These are phyloP conservation scores for Coptodon rendalli DNA, from an alignment of 2,113 vertebrate species.

Conservation along the genomic window DNA sequence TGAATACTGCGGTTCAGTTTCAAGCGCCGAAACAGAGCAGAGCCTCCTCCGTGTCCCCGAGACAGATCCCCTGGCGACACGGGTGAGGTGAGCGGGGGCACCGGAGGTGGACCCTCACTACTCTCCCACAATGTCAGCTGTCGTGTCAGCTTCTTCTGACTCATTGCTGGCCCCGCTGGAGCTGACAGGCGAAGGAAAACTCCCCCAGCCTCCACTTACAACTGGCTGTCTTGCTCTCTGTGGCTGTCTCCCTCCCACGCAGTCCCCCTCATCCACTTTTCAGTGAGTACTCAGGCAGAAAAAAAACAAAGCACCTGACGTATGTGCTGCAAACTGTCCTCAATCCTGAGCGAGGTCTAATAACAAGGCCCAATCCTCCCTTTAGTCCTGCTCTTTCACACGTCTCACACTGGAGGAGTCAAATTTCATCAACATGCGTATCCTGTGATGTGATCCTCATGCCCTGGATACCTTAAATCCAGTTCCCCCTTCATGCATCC, in stretches of 20 bases:
- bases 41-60: conserved; percentile 40
- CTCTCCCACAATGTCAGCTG: conserved; percentile 59
- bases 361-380: conserved; percentile 14
- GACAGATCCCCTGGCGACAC: conserved; percentile 38
- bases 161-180: conserved; percentile 52
- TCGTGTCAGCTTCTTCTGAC: conserved; percentile 63
- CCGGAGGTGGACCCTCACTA: conserved; percentile 36
- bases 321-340: conserved; percentile 3
- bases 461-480: conserved; percentile 21
- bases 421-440: conserved; percentile 44
- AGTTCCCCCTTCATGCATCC: not conserved
- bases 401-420: conserved; percentile 19
- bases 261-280: conserved; percentile 29
- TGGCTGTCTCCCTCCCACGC: conserved; percentile 30
- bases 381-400: conserved; percentile 5
- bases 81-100: conserved; percentile 37
- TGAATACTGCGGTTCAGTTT: conserved; percentile 65
- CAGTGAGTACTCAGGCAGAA: not conserved
- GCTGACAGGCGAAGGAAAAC: conserved; percentile 28
- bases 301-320: conserved; percentile 15
- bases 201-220: conserved; percentile 42
- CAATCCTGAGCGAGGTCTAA: conserved; percentile 20
- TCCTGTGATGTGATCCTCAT: conserved; percentile 29
- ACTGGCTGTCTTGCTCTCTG: conserved; percentile 13
- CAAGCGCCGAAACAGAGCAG: conserved; percentile 53